Base-by-base conservation (phyloP, 1,140 invertebrate species). In the Hyles euphorbiae region DNA sequence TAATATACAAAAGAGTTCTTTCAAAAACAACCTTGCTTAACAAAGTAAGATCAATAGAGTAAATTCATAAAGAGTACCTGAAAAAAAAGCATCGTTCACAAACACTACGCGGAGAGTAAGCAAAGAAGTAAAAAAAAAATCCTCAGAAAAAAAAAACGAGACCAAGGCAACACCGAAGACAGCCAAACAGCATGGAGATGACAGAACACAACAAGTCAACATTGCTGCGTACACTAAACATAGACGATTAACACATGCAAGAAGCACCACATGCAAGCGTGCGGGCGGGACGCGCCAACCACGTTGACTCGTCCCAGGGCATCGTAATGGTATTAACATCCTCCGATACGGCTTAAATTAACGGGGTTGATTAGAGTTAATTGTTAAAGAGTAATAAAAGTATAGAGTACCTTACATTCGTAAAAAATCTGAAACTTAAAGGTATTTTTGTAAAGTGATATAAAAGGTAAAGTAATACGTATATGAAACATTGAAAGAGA, bases 341-440 rank as follows among this genome's bases (percentile, higher is more conserved):
- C 72, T 78, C 65, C 72, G 58, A 60, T 55, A 55, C 55, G 65
- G 56, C 61, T 66, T 71, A 72, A 71, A 74, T 78, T 70, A 77
- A 77, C 69, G 68, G 46, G 72, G 78, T 74, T 58, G 50, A 69
- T 80, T 83, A 80, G 72, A 85, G 78, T 86, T 83, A 83, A 76
- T 78, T 78, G 80, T 86, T 84, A 85, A 66, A 70, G 65, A 76
- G 50, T 69, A 74, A 65, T 73, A 76, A 75, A 80, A 70, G 66
- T 69, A 67, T 65, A 81, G 70, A 77, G 50, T 68, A 72, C 68
- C 65, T 47, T 48, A 48, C 55, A 50, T 83, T 81, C 78, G 65
- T 61, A 61, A 60, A 55, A 79, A 74, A 87, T 88, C 86, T 88
- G 86, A 87, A 88, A 88, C 72, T 81, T 78, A 78, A 81, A 74